These are phyloP conservation scores for Cisticola juncidis DNA, from an alignment of 2,113 vertebrate genomes.

Conservation along the genomic window DNA sequence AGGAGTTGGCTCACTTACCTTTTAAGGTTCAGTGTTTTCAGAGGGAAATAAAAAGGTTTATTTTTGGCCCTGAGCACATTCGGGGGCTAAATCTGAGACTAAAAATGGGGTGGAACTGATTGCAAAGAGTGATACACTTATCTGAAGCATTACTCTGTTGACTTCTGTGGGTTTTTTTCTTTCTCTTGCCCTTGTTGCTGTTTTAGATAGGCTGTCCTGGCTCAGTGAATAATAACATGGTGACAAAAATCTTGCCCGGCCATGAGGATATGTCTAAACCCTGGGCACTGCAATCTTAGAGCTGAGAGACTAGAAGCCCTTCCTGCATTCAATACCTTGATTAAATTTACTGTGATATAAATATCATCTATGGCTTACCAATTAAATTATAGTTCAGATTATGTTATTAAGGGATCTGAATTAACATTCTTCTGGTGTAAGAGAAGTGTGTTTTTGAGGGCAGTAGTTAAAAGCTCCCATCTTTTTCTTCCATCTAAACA, in stretches of 20 bases:
- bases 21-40: not conserved
- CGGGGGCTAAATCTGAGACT: not conserved
- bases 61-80: not conserved
- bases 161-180: not conserved
- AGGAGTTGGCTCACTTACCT: not conserved
- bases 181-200: not conserved
- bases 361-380: not conserved
- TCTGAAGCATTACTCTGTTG: not conserved
- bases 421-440: not conserved
- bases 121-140: not conserved
- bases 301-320: not conserved
- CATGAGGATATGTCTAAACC: not conserved
- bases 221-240: not conserved
- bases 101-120: not conserved
- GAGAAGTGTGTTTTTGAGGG: not conserved
- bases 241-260: rapidly evolving
- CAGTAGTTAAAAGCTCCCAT: not conserved
- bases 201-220: not conserved
- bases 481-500: not conserved
- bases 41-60: not conserved
- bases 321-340: not conserved
- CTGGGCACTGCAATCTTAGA: not conserved
- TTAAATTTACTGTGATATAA: slow-evolving; percentile 9
- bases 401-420: slow-evolving; percentile 8
- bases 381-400: not conserved